phyloP scores from a whole-genome alignment of 1,140 invertebrate genomes.

The Bombus turneri region DNA sequence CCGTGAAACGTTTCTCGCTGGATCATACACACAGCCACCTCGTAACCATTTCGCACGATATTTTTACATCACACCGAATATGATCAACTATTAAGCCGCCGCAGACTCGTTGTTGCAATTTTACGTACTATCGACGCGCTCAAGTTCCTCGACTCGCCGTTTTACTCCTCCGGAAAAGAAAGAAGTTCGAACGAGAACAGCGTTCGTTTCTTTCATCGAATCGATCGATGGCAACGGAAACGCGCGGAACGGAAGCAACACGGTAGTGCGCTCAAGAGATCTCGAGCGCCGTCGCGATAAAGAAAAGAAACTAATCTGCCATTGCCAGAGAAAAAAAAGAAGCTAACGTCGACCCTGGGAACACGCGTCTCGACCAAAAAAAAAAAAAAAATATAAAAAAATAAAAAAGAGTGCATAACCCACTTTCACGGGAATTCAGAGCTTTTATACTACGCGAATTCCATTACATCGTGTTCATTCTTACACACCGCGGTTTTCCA shows the following conservation, averaged over 20 bases:
- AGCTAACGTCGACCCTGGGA: slow-evolving; percentile 45
- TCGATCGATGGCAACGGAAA: slow-evolving; percentile 6
- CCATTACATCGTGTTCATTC: slow-evolving; percentile 45
- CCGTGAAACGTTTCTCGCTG: background rate
- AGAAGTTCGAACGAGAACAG: background rate
- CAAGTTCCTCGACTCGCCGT: slow-evolving; percentile 19
- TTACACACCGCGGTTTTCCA: slow-evolving; percentile 22
- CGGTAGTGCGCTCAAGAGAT: background rate
- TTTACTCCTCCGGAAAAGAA: background rate
- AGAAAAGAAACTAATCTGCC: background rate
- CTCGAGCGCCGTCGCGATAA: background rate
- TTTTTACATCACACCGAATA: background rate
- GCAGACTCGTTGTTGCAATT: background rate
- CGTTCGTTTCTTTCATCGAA: background rate
- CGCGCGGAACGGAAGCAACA: background rate
- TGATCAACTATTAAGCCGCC: background rate
- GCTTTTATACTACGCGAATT: slow-evolving; percentile 50
- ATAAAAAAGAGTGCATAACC: slow-evolving; percentile 38
- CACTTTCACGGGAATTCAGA: slow-evolving; percentile 38
- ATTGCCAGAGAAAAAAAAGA: background rate
- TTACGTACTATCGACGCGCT: background rate
- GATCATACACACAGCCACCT: background rate
- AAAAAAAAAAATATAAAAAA: slow-evolving; percentile 44
- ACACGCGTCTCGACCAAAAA: slow-evolving; percentile 50
- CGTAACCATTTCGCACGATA: background rate